These are phyloP conservation scores for Brachymystax lenok DNA, from an alignment of 2,797 vertebrate genomes.

Conservation along the genomic window DNA sequence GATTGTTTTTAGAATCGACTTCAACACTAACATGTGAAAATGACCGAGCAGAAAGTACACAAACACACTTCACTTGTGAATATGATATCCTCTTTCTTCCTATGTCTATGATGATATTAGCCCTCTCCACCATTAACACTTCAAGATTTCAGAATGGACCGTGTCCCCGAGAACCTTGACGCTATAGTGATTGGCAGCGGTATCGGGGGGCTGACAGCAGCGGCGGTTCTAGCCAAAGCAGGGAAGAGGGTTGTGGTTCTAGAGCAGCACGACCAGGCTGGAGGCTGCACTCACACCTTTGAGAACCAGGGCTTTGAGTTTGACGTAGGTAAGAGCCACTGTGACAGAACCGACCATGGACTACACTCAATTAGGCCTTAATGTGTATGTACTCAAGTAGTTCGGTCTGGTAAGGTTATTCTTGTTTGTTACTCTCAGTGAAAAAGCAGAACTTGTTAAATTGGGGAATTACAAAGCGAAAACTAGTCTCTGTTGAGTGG, in stretches of 20 bases:
- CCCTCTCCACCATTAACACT: too few relatives aligned
- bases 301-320: slow-evolving; percentile 84
- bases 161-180: slow-evolving; percentile 76
- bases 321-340: slow-evolving; percentile 77
- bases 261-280: slow-evolving; percentile 83
- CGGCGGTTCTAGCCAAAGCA: slow-evolving; percentile 76
- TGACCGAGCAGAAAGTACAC: too few relatives aligned
- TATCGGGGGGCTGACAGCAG: slow-evolving; percentile 78
- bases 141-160: slow-evolving; percentile 72
- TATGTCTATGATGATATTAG: too few relatives aligned
- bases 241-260: slow-evolving; percentile 81
- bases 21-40: too few relatives aligned
- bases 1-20: too few relatives aligned
- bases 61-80: too few relatives aligned
- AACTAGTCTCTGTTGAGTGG: too few relatives aligned
- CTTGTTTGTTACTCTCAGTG: too few relatives aligned
- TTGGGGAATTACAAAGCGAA: too few relatives aligned
- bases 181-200: slow-evolving; percentile 83
- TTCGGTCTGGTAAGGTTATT: too few relatives aligned
- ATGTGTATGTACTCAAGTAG: too few relatives aligned
- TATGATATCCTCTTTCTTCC: neutral
- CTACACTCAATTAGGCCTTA: neutral
- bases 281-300: slow-evolving; percentile 84
- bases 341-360: neutral
- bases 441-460: too few relatives aligned